These are phyloP conservation scores for Hydrophis major DNA, from an alignment of 2,797 vertebrate genomes.

Conservation along the genomic window DNA sequence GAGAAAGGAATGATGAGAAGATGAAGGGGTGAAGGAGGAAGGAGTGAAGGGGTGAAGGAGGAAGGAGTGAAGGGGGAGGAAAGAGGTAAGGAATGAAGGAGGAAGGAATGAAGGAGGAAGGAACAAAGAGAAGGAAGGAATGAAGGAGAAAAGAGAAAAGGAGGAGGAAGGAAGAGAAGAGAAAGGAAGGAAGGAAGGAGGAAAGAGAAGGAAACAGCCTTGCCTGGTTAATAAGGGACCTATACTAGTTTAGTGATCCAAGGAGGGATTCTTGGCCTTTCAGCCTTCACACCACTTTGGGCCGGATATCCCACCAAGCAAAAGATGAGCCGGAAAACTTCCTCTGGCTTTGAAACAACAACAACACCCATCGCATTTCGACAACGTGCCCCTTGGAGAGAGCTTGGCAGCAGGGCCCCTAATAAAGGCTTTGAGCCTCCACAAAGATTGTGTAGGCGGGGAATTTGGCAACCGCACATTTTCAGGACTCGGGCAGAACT, in stretches of 20 bases:
- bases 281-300: constrained; percentile 45
- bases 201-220: too few species aligned
- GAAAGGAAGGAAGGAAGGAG: neutral
- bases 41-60: neutral
- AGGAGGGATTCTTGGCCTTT: neutral
- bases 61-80: too few species aligned
- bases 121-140: neutral
- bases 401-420: neutral
- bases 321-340: neutral
- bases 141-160: too few species aligned
- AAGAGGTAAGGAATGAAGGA: too few species aligned
- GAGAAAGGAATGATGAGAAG: neutral
- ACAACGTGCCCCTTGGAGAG: neutral
- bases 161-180: too few species aligned
- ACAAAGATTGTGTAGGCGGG: neutral
- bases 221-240: neutral
- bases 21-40: too few species aligned
- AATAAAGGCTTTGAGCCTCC: neutral
- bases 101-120: too few species aligned
- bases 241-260: neutral
- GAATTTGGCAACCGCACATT: neutral
- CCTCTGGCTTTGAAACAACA: neutral
- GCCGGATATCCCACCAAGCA: constrained; percentile 2
- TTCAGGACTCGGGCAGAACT: neutral
- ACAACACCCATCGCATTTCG: neutral